phyloP scores from a whole-genome alignment of 1,140 invertebrate species.

The Paramacrobiotus metropolitanus region DNA sequence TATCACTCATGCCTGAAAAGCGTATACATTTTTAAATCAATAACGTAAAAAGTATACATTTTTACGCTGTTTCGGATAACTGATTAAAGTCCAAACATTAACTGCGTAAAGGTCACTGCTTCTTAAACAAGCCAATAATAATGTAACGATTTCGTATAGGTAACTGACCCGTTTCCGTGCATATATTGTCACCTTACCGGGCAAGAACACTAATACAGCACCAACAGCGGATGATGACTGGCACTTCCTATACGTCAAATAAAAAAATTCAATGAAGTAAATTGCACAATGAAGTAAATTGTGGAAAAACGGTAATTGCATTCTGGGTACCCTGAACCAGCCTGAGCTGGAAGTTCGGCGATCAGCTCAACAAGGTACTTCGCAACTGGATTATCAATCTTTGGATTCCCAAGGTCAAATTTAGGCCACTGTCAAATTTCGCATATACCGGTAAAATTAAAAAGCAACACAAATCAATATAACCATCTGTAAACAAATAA shows the following conservation, averaged over 20 bases:
- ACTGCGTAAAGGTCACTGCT: too few relatives aligned
- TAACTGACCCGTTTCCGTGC: too few relatives aligned
- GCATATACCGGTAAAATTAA: background rate
- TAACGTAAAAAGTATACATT: too few relatives aligned
- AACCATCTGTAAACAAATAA: background rate
- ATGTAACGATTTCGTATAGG: too few relatives aligned
- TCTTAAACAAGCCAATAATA: too few relatives aligned
- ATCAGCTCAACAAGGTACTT: slow-evolving; percentile 8
- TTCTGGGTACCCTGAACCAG: too few relatives aligned
- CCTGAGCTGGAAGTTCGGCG: background rate
- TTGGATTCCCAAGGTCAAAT: background rate
- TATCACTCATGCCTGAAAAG: slow-evolving; percentile 23
- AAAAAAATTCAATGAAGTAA: background rate
- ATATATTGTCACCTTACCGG: slow-evolving; percentile 22
- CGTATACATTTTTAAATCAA: background rate
- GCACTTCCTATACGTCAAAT: slow-evolving; percentile 4
- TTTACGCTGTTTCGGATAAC: too few relatives aligned
- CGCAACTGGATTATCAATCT: background rate
- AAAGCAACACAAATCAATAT: background rate
- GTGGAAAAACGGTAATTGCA: slow-evolving; percentile 20
- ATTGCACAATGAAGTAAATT: background rate
- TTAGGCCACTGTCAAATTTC: background rate
- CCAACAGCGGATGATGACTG: slow-evolving; percentile 17
- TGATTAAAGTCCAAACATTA: too few relatives aligned
- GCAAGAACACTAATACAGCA: slow-evolving; percentile 31